Evolutionary conservation across 2,888 invertebrate genomes (phyloP).

Genomic region (Rhorus exstirpatorius): DNA sequence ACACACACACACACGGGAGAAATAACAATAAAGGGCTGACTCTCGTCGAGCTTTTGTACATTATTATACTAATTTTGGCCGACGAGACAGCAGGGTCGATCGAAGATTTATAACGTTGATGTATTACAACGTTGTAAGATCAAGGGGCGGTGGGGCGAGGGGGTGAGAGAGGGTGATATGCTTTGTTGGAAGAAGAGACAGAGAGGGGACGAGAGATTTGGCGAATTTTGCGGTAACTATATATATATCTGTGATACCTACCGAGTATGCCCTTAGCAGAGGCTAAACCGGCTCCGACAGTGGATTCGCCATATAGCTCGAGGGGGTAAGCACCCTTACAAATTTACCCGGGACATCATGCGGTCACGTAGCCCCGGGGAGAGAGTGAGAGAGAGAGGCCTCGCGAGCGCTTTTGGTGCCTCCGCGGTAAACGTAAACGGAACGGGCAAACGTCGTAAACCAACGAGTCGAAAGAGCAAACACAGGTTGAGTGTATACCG

Average conservation of each 20-base stretch:
- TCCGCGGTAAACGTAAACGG: conserved; percentile 69
- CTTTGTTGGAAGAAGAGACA: conserved; percentile 51
- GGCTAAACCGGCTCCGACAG: conserved; percentile 67
- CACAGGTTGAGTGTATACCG: conserved; percentile 64
- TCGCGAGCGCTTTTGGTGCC: conserved; percentile 62
- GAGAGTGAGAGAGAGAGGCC: conserved; percentile 51
- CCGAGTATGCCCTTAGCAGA: conserved; percentile 41
- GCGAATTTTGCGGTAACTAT: conserved; percentile 68
- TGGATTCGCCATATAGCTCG: conserved; percentile 68
- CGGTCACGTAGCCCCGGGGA: conserved; percentile 65
- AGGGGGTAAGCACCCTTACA: conserved; percentile 68
- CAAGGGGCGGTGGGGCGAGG: not conserved
- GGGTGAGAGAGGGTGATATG: not conserved
- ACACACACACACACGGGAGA: not conserved
- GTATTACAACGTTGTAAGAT: conserved; percentile 34
- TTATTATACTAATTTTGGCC: conserved; percentile 63
- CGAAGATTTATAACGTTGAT: conserved; percentile 62
- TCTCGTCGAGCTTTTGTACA: conserved; percentile 52
- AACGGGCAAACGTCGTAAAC: conserved; percentile 68
- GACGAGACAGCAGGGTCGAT: conserved; percentile 48
- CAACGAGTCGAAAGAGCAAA: conserved; percentile 71
- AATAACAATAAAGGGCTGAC: conserved; percentile 16
- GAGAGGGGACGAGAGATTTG: conserved; percentile 67
- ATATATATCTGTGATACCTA: conserved; percentile 19
- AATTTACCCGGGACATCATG: conserved; percentile 70